Evolutionary conservation across 2,113 vertebrate species (phyloP).

Genomic region (Grallaria varia): DNA sequence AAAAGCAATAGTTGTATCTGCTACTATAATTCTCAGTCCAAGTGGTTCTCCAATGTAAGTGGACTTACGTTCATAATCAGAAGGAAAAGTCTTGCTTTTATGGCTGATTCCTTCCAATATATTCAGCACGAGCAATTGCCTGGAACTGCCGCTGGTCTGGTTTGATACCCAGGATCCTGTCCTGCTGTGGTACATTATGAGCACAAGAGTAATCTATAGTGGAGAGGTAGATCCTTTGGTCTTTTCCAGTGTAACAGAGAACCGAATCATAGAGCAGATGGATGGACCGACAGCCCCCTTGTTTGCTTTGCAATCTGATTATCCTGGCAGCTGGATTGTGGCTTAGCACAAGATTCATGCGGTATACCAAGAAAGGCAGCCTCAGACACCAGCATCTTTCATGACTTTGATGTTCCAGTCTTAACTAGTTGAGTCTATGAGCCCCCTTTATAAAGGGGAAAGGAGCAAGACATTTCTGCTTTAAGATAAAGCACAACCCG

Average conservation of each 20-base stretch:
- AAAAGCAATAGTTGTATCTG: neutral
- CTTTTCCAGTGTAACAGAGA: neutral
- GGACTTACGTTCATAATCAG: neutral
- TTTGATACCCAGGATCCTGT: neutral
- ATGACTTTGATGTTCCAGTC: neutral
- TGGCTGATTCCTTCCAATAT: neutral
- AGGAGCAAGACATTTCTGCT: neutral
- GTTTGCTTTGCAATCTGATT: neutral
- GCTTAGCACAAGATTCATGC: neutral
- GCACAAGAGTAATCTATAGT: neutral
- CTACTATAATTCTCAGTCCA: neutral
- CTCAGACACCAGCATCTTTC: neutral
- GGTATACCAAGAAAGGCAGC: neutral
- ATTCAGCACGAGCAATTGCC: neutral
- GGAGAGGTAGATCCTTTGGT: neutral
- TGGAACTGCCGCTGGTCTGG: neutral
- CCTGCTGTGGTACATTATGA: neutral
- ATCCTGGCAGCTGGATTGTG: neutral
- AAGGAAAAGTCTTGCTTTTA: neutral
- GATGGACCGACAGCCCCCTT: neutral
- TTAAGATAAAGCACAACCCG: constrained; percentile 18
- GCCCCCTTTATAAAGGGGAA: constrained; percentile 5
- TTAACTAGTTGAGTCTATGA: neutral
- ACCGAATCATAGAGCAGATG: neutral
- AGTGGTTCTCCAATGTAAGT: neutral